Percentiles rank a stretch among this genome's conserved stretches.
Evolutionary conservation across 2,888 invertebrate genomes (phyloP).

Genomic region (Pollenia amentaria): DNA sequence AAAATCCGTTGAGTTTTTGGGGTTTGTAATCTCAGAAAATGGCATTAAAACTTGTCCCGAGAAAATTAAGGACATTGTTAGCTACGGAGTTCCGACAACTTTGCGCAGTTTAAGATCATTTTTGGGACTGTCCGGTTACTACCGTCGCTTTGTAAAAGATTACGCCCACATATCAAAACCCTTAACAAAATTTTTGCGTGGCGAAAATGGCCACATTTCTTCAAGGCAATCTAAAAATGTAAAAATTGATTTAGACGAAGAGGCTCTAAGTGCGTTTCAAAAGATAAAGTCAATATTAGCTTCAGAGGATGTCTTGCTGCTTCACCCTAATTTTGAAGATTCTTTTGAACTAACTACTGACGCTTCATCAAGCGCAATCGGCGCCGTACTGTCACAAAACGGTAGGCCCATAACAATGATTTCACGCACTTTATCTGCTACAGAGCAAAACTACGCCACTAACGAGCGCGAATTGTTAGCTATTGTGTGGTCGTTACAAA

Average conservation of each 20-base stretch:
- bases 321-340: constrained; percentile 63
- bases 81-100: constrained; percentile 27
- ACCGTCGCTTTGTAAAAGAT: too few species aligned
- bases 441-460: constrained; percentile 51
- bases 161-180: too few species aligned
- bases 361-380: constrained; percentile 37
- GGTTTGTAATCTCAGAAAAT: too few species aligned
- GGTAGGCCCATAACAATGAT: constrained; percentile 55
- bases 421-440: constrained; percentile 34
- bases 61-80: constrained; percentile 42
- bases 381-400: constrained; percentile 51
- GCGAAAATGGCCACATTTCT: constrained; percentile 62
- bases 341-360: constrained; percentile 68
- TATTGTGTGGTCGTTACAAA: constrained; percentile 56
- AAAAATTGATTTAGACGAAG: constrained; percentile 23
- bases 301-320: too few species aligned
- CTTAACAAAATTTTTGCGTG: constrained; percentile 60
- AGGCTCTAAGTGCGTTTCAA: constrained; percentile 17
- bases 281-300: constrained; percentile 5
- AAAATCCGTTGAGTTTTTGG: too few species aligned
- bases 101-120: constrained; percentile 43
- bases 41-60: constrained; percentile 39
- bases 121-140: constrained; percentile 42
- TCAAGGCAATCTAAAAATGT: constrained; percentile 24
- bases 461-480: constrained; percentile 59